Conservation (phyloP, 2,797 vertebrate genomes). For the Alfaro cultratus region DNA sequence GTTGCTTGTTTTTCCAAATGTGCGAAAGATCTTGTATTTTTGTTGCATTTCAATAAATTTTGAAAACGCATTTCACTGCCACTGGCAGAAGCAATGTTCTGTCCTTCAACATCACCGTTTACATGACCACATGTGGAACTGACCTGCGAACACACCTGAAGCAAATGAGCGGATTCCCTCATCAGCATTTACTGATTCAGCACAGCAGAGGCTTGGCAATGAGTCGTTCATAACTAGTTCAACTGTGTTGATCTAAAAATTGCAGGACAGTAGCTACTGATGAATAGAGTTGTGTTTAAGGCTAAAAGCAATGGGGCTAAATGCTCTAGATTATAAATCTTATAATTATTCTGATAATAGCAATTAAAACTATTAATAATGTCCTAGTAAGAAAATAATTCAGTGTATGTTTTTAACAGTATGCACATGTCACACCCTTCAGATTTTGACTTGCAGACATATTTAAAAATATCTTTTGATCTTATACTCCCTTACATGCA, state of each 20-base stretch:
- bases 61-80: background rate
- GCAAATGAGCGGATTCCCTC: background rate
- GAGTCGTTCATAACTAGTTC: background rate
- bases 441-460: background rate
- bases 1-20: background rate
- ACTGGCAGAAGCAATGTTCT: background rate
- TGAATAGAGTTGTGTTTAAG: background rate
- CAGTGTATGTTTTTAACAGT: background rate
- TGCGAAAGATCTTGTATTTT: background rate
- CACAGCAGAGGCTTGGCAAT: background rate
- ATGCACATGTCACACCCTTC: background rate
- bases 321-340: background rate
- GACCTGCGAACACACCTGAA: background rate
- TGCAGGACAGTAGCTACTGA: background rate
- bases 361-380: background rate
- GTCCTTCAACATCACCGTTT: background rate
- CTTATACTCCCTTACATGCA: background rate
- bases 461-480: background rate
- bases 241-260: background rate
- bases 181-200: background rate
- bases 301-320: background rate
- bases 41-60: conserved; percentile 3
- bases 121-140: background rate
- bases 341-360: background rate
- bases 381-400: background rate